Base-by-base conservation (phyloP, 2,888 invertebrate genomes). In the Stenolophus ochropezus region DNA sequence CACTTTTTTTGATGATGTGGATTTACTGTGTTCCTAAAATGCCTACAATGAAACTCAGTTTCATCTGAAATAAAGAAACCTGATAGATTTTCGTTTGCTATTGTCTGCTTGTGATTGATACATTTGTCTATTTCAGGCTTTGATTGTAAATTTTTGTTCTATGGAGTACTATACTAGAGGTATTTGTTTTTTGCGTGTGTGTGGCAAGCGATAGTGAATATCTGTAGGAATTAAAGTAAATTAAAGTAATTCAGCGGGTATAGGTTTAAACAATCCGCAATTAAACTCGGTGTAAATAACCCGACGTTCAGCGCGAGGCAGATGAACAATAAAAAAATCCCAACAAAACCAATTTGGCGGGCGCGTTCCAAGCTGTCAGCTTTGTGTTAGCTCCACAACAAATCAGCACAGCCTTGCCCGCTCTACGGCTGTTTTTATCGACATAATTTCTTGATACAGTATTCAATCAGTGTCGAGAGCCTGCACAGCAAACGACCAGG, bases 401-500 rank as follows among this genome's bases (percentile, higher is more conserved):
- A 73, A 73, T 73, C 73, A 73, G 49, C 73, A n/a, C 21, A 2
- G 21, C 49, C 27, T 23, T 8, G 47, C 49, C 73, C 61, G 78
- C 65, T 75, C 75, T 69, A 77, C 65, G 42, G 73, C 82, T 79
- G 82, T 83, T 83, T 83, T 83, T 82, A 80, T 75, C 79, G 82
- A 79, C 82, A 82, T 84, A 83, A 84, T 83, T 83, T 83, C 84
- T 82, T 81, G 82, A 83, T 84, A 82, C 84, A 83, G 71, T 82
- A 83, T 83, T 84, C 84, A 83, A 84, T 84, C 84, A 83, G 83
- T 83, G 84, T 84, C 83, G 80, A 74, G 80, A 82, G 58, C 82
- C 33, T 42, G 8, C 8, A 42, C 33, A 42, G 8, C 33, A 42
- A 42, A 42, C 33, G 33, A 42, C 33, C 8, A 42, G 33, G 33